A percentile compares a stretch with the other conserved stretches of the same genome.
Conservation (phyloP, 2,113 vertebrate species). For the Pongo pygmaeus region DNA sequence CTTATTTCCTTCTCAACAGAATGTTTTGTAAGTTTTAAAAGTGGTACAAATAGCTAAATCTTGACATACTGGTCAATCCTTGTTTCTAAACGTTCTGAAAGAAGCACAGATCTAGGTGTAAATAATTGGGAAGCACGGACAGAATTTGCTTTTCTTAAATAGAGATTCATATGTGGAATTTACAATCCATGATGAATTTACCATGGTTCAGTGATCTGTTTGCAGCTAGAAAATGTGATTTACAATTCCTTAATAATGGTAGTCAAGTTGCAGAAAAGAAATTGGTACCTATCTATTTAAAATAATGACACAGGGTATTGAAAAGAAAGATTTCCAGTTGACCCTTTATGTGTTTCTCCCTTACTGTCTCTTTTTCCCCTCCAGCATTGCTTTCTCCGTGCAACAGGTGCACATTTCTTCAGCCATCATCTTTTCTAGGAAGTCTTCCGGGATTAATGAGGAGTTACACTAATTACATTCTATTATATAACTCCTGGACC, state of each 20-base stretch:
- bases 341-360: neutral
- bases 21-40: neutral
- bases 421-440: neutral
- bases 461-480: neutral
- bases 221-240: constrained; percentile 18
- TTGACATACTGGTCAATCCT: neutral
- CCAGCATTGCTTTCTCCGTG: neutral
- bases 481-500: neutral
- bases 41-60: neutral
- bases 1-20: neutral
- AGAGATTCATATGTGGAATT: neutral
- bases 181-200: neutral
- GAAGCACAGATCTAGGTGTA: neutral
- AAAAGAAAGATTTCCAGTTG: neutral
- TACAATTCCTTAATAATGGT: neutral
- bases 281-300: neutral
- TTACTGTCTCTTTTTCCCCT: neutral
- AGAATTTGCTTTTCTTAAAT: neutral
- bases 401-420: neutral
- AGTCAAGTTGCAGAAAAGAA: neutral
- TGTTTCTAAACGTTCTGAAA: neutral
- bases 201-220: neutral
- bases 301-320: neutral
- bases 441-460: neutral
- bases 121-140: neutral